phyloP scores from a whole-genome alignment of 2,113 vertebrate genomes.

The Castor canadensis region DNA sequence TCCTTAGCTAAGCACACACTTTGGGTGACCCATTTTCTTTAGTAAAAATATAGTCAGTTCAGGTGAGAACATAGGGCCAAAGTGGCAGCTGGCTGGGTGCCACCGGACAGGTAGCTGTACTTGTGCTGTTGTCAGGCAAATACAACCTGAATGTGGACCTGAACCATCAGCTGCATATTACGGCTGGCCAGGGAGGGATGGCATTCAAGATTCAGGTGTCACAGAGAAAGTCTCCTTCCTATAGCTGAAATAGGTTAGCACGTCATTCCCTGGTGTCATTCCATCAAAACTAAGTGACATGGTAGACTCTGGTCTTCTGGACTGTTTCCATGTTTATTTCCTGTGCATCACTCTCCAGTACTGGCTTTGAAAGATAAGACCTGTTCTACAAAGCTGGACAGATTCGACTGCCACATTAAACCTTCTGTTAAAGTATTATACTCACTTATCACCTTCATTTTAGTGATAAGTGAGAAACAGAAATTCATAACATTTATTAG shows the following conservation, averaged over 20 bases:
- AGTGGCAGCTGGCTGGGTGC: background rate
- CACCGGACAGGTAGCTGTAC: too few relatives aligned
- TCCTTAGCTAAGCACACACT: background rate
- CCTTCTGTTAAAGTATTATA: background rate
- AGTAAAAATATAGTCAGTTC: background rate
- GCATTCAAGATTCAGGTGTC: background rate
- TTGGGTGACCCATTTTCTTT: background rate
- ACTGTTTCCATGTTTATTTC: background rate
- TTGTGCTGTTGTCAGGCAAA: background rate
- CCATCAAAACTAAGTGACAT: background rate
- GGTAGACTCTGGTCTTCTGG: background rate
- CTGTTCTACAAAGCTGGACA: background rate
- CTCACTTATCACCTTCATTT: background rate
- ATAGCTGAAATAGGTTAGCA: background rate
- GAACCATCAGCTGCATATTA: too few relatives aligned
- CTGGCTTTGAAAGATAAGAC: background rate
- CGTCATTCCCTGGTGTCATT: background rate
- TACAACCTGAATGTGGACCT: background rate
- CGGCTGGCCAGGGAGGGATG: background rate
- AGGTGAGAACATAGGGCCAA: background rate
- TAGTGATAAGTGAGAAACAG: background rate
- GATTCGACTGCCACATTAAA: background rate
- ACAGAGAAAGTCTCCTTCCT: background rate
- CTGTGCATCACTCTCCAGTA: background rate
- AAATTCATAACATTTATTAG: background rate